Base-by-base conservation (phyloP, 1,140 invertebrate genomes). In the Diachasmimorpha longicaudata region DNA sequence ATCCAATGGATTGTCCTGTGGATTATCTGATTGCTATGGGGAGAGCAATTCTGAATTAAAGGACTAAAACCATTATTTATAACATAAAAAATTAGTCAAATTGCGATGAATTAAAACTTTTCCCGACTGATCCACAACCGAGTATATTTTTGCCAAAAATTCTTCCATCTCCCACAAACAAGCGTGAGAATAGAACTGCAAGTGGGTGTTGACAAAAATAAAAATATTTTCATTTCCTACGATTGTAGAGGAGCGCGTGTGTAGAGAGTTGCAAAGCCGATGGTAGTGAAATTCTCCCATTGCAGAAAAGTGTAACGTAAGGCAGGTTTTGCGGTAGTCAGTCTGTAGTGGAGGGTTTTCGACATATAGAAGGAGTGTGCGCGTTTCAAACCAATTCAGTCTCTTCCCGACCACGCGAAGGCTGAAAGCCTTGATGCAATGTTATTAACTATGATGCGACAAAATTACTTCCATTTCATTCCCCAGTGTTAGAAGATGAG, bases 351-450 rank as follows among this genome's bases (percentile, higher is more conserved):
- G 78, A 79, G 81, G 79, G 78, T 72, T 78, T 79, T 82, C 81
- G 84, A 84, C 81, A 85, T 85, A 85, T 85, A 85, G 81, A 81
- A 78, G 23, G 84, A 77, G 79, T 78, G 79, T 78, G 68, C 77
- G 74, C 71, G 71, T 76, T 71, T 78, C 72, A 75, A 81, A 74
- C 67, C 79, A 80, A 79, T 79, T 83, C 84, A 85, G 84, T 85
- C 81, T 80, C 66, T 74, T 79, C 52, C 67, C 70, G 80, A 79
- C 83, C 80, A 78, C 81, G 81, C 79, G 76, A 76, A 76, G 76
- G 75, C 58, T 44, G 55, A 63, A 75, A 48, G 19, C 71, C 58
- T 55, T 71, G 31, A 13, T n/a, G 31, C 16, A 44, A 52, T 66
- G 52, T 25, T 36, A 42, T 71, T 48, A 66, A 10, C 68, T 70